Evolutionary conservation across 2,113 vertebrate species (phyloP).

Genomic region (Caretta caretta): DNA sequence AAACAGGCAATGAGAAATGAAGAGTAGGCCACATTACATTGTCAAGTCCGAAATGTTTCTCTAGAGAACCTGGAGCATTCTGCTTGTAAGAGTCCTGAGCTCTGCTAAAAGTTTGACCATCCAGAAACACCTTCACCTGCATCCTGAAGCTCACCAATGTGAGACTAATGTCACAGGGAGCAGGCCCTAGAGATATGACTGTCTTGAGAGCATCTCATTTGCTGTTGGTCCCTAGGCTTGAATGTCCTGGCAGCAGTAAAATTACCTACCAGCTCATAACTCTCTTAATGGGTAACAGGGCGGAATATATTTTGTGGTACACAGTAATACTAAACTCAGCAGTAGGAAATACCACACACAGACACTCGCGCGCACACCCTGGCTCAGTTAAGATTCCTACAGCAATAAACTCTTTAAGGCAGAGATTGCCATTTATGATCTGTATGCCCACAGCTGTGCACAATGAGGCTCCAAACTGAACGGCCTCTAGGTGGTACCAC

Average conservation of each 20-base stretch:
- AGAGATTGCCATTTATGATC: neutral
- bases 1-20: neutral
- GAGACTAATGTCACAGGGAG: neutral
- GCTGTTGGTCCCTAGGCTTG: neutral
- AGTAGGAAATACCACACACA: neutral
- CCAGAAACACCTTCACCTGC: neutral
- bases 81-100: neutral
- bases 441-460: neutral
- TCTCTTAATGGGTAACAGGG: neutral
- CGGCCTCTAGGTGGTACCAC: neutral
- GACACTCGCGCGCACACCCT: neutral
- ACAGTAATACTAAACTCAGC: neutral
- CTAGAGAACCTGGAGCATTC: neutral
- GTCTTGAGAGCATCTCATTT: neutral
- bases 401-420: neutral
- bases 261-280: neutral
- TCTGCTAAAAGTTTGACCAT: neutral
- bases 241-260: neutral
- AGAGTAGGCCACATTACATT: neutral
- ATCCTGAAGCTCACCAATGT: neutral
- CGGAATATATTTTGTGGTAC: neutral
- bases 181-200: accelerated
- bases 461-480: neutral
- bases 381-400: neutral
- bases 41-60: neutral